Percentiles rank a stretch among this genome's conserved stretches.
phyloP scores from a whole-genome alignment of 2,888 invertebrate genomes.

The Caenorhabditis sp. region DNA sequence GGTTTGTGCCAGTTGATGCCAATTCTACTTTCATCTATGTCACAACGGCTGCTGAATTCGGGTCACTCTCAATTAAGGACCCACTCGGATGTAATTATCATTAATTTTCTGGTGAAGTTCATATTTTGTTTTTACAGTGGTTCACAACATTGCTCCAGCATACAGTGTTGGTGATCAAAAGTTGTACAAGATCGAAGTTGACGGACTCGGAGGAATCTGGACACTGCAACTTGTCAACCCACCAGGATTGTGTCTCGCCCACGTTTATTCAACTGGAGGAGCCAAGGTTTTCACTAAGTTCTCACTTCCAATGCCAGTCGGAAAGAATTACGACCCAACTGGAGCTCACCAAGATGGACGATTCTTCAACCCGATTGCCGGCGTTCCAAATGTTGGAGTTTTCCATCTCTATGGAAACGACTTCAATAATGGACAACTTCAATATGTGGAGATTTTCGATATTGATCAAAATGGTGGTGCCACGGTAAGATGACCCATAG shows the following conservation, averaged over 20 bases:
- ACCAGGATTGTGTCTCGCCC: constrained; percentile 71
- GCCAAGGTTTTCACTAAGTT: constrained; percentile 71
- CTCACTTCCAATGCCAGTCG: constrained; percentile 55
- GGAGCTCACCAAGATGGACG: constrained; percentile 69
- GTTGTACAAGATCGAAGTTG: constrained; percentile 67
- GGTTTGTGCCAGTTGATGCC: constrained; percentile 70
- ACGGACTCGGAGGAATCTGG: constrained; percentile 65
- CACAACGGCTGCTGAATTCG: constrained; percentile 60
- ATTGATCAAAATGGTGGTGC: constrained; percentile 43
- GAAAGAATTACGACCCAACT: constrained; percentile 53
- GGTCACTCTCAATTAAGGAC: constrained; percentile 59
- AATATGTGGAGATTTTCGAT: constrained; percentile 72
- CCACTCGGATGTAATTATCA: constrained; percentile 56
- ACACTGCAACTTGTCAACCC: constrained; percentile 49
- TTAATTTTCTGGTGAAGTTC: not conserved
- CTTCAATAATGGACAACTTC: constrained; percentile 57
- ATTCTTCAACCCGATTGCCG: constrained; percentile 52
- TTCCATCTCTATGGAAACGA: constrained; percentile 62
- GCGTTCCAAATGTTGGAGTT: constrained; percentile 61
- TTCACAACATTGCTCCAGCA: constrained; percentile 33
- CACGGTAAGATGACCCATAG: constrained; percentile 26
- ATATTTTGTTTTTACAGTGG: constrained; percentile 20
- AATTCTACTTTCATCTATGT: constrained; percentile 71
- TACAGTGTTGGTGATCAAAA: constrained; percentile 59
- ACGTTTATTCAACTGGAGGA: constrained; percentile 71